phyloP scores from a whole-genome alignment of 1,140 invertebrate genomes.

The Drosophila kurseongensis region DNA sequence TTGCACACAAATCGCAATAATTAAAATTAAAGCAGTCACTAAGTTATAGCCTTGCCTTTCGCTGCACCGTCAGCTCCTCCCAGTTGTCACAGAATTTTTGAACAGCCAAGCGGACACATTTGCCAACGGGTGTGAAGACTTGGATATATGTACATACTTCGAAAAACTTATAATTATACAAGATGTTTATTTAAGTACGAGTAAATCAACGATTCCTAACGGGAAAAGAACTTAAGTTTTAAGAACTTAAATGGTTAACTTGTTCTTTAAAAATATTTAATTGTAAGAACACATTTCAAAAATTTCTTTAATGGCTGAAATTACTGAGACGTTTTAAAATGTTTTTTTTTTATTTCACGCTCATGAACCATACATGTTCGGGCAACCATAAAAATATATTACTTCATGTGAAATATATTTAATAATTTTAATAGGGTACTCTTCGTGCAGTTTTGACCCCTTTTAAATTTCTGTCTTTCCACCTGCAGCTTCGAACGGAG shows the following conservation, averaged over 20 bases:
- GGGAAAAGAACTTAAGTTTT: too few relatives aligned
- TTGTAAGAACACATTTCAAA: too few relatives aligned
- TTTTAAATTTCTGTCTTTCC: slow-evolving; percentile 24
- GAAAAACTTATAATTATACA: too few relatives aligned
- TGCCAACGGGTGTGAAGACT: neutral
- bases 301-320: too few relatives aligned
- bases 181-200: too few relatives aligned
- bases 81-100: slow-evolving; percentile 26
- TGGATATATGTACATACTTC: neutral
- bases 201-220: too few relatives aligned
- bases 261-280: too few relatives aligned
- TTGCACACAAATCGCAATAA: slow-evolving; percentile 57
- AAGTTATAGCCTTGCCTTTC: slow-evolving; percentile 54
- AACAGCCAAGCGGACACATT: neutral
- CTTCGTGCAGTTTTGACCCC: neutral
- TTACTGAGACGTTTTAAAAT: too few relatives aligned
- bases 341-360: too few relatives aligned
- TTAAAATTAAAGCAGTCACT: slow-evolving; percentile 79
- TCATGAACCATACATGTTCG: too few relatives aligned
- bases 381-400: too few relatives aligned
- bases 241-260: too few relatives aligned
- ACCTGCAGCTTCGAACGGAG: slow-evolving; percentile 46
- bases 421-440: neutral
- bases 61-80: slow-evolving; percentile 10
- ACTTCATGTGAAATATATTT: neutral